phyloP scores from a whole-genome alignment of 2,113 vertebrate species.

The Nycticebus coucang region DNA sequence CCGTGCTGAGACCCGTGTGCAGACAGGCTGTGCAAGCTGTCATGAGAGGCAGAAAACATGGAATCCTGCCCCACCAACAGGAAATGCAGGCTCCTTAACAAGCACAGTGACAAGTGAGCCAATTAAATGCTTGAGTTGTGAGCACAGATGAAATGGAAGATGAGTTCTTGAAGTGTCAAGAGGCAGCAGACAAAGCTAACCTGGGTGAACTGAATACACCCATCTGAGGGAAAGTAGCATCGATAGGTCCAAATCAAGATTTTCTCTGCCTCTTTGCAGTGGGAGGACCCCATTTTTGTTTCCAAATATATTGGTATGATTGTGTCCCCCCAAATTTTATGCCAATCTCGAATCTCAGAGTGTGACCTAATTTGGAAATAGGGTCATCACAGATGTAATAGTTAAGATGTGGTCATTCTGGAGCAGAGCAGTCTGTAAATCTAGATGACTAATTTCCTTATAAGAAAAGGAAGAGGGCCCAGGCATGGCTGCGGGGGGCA shows the following conservation, averaged over 20 bases:
- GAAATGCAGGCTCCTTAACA: background rate
- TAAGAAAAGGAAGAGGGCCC: background rate
- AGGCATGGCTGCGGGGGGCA: too few relatives aligned
- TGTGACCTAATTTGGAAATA: slow-evolving; percentile 13
- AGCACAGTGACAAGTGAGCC: background rate
- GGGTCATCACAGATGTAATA: background rate
- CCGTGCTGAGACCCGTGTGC: background rate
- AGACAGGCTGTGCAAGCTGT: background rate
- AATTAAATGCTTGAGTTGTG: background rate
- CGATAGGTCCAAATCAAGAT: background rate
- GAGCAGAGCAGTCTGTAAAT: background rate
- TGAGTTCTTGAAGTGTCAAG: background rate
- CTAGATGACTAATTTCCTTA: background rate
- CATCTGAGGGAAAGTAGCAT: background rate
- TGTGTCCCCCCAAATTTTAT: background rate
- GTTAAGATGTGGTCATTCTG: background rate
- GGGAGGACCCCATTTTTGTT: background rate
- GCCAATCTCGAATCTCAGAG: background rate
- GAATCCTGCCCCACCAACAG: background rate
- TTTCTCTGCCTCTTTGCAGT: background rate
- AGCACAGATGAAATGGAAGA: fast-evolving
- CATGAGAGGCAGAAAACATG: background rate
- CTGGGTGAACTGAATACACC: background rate
- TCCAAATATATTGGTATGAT: background rate
- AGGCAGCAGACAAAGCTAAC: background rate